A percentile compares a stretch with the other conserved stretches of the same genome.
These are phyloP conservation scores for Pheosia gnoma DNA, from an alignment of 2,888 invertebrate genomes.

Conservation along the genomic window DNA sequence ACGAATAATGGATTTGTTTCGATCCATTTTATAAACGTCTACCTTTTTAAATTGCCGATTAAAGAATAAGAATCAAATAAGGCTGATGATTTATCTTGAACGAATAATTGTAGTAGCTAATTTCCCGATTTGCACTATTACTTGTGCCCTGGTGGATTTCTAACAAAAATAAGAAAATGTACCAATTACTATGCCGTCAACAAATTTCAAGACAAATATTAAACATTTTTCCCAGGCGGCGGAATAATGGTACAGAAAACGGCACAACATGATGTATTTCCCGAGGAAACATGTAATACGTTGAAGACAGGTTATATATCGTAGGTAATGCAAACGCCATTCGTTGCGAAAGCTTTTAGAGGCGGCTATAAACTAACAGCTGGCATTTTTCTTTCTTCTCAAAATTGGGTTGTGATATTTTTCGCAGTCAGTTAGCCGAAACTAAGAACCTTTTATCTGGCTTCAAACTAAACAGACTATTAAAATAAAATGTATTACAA, in stretches of 20 bases:
- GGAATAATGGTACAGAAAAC: constrained; percentile 63
- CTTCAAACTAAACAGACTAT: constrained; percentile 9
- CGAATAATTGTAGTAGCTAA: too few relatives aligned
- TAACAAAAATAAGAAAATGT: not conserved
- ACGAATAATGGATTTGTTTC: too few relatives aligned
- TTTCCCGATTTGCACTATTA: too few relatives aligned
- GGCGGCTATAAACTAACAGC: constrained; percentile 48
- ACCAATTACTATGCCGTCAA: constrained; percentile 6
- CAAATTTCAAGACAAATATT: constrained; percentile 46
- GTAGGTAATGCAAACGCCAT: constrained; percentile 58
- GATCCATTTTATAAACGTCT: too few relatives aligned
- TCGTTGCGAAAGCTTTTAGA: constrained; percentile 59
- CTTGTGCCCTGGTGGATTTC: too few relatives aligned
- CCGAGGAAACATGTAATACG: constrained; percentile 64
- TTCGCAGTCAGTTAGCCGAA: constrained; percentile 24
- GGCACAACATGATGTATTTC: constrained; percentile 65
- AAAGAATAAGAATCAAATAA: too few relatives aligned
- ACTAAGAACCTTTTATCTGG: constrained; percentile 5
- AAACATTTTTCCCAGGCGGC: constrained; percentile 57
- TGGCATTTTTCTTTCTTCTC: constrained; percentile 38
- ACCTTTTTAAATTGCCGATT: too few relatives aligned
- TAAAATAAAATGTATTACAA: constrained; percentile 4
- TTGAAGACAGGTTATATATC: constrained; percentile 65
- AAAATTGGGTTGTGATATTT: constrained; percentile 31
- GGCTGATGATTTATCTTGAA: too few relatives aligned